Evolutionary conservation across 53 echinoderm and acorn worm species (phyloP), one percentile per base, ranked within the genome.

Genomic region (Temnopleurus reevesii): DNA sequence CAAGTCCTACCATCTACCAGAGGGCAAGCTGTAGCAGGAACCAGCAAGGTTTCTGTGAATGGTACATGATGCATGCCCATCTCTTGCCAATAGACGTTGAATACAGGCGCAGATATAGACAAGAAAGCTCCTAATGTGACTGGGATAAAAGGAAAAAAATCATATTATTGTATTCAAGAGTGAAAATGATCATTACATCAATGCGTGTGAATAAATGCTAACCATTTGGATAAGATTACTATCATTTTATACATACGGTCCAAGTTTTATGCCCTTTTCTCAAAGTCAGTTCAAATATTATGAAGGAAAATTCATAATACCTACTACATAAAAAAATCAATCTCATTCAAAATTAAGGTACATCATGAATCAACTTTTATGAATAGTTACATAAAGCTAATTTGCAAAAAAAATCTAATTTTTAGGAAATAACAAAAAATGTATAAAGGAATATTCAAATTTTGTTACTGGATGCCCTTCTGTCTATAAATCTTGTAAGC

Each of bases 11-110:
- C 65, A 71, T 90, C 76, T 21, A 83, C 65, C 66, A 76, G 18
- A 17, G 88, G 71, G 18, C 65, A 64, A 25, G 15, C 19, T 18
- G 66, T 41, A n/a, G 34, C 61, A 30, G 65, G 88, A 27, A 87
- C 88, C 18, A 87, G 53, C 4, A 24, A 8, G 7, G 35, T 31
- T 12, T 64, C 88, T 12, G 53, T 51, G 53, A 51, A 87, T 9
- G 71, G 53, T 8, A 64, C 17, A 35, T 66, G 65, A 12, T 49
- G 88, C 1, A 31, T 9, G 53, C 19, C 24, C 8, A 47, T 81
- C 25, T 90, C 90, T 29, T 82, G 90, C 81, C 59, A 35, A 64
- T 30, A 90, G 46, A 82, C 26, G 23, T 82, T 45, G 46, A 49
- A 90, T 0, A 47, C 53, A 1, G 88, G 76, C 17, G 51, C 76